Base-by-base conservation (phyloP, 2,113 vertebrate species). In the Megaceryle maxima region DNA sequence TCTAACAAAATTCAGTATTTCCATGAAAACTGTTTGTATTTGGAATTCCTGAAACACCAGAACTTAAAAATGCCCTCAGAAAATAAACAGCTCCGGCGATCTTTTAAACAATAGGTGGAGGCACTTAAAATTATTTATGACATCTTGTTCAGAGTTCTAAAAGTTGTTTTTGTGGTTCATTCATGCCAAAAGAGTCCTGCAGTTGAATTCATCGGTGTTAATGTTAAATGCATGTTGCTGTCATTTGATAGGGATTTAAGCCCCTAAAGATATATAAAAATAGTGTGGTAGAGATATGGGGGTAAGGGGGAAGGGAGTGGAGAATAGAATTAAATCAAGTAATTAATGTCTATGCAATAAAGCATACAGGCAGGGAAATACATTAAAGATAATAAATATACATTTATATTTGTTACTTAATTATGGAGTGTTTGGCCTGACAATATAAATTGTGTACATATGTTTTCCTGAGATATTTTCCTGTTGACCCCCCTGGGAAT, bases 1-100 rank as follows among this genome's bases (percentile, higher is more conserved):
- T 67, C 64, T 90, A 82, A 62, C 85, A 76, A 88, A 97, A 88
- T 67, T 87, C 43, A 59, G 10, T 76, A 24, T 87, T 97, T 96
- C 69, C 31, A 56, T 60, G n/a, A 56, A 73, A 91, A 69, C 59
- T 44, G 2, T 73, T 86, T 69, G 25, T 78, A 17, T 59, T 78
- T 51, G 39, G 37, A 86, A 33, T 80, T 70, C 46, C 60, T 66
- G 60, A 55, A 94, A 80, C 10, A 74, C 14, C 33, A 62, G 33
- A 63, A 80, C 22, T 80, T 77, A 25, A 76, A 86, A 90, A 67
- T 50, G 4, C 8, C 31, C 33, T 66, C n/a, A 72, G 77, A 85
- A 96, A 88, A 82, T 72, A 93, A 94, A 85, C 56, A 80, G 21
- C 7, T 91, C 17, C 51, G 82, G 57, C 73, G 59, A 69, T 57